Evolutionary conservation across 1,140 invertebrate genomes (phyloP), one percentile per base, ranked within the genome.

Genomic region (Pseudomyrmex gracilis): DNA sequence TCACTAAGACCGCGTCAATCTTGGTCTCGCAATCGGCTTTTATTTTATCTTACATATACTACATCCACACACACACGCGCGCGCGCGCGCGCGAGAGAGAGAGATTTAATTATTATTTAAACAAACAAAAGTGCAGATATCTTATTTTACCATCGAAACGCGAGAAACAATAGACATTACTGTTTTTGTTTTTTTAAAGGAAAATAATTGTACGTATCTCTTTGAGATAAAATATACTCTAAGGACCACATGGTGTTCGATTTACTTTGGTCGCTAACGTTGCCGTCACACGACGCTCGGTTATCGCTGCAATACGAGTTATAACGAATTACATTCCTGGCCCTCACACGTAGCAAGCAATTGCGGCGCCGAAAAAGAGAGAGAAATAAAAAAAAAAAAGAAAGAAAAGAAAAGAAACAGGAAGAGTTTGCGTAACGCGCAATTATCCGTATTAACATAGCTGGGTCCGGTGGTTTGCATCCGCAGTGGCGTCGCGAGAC

Each of bases 391-490:
- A 34, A 34, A 5, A 34, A 34, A 34, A 5, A 22, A 53, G 43
- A n/a, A 49, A 8, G 45, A n/a, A 17, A 51, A 43, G 20, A n/a
- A 55, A 64, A 13, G 17, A 55, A 74, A 20, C 51, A 66, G 82
- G 66, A 34, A 51, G 60, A 73, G 71, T 84, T 87, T 83, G 70
- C 83, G 77, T 87, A 89, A 89, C 83, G 85, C 87, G 85, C 87
- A 90, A 90, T 90, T 90, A 90, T 90, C 85, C 80, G 83, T 89
- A 90, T 90, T 90, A 90, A 90, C 87, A 90, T 90, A 86, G 85
- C 87, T n/a, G 73, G 34, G 58, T 85, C 73, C 63, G 89, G 89
- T 90, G 87, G 89, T 89, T 87, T 78, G 43, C 76, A 57, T 78
- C 49, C 51, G 45, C 64, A 22, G 66, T 71, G 58, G 76, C 76